Evolutionary conservation across 2,888 invertebrate species (phyloP).

Genomic region (Junonia oenone): DNA sequence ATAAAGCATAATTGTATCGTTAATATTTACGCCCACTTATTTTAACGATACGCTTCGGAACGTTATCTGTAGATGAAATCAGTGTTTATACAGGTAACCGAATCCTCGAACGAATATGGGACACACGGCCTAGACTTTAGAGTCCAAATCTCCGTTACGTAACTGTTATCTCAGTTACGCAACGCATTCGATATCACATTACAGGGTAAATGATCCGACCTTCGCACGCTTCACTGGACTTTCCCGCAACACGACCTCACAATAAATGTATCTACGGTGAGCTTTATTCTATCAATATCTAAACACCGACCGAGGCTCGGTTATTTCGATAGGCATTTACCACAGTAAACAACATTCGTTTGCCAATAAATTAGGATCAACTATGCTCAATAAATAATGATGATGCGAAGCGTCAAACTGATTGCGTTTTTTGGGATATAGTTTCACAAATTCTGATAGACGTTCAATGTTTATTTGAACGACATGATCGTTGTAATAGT

Average conservation of each 20-base stretch:
- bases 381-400: slow-evolving; percentile 3
- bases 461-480: not conserved
- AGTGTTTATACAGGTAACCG: slow-evolving; percentile 26
- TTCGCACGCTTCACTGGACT: slow-evolving; percentile 53
- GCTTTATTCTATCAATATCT: slow-evolving; percentile 15
- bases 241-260: slow-evolving; percentile 34
- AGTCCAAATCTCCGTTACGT: slow-evolving; percentile 44
- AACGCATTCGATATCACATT: slow-evolving; percentile 61
- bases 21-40: slow-evolving; percentile 6
- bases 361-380: slow-evolving; percentile 6
- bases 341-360: not conserved
- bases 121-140: slow-evolving; percentile 35
- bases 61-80: slow-evolving; percentile 43
- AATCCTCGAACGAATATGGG: slow-evolving; percentile 34
- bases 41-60: slow-evolving; percentile 51
- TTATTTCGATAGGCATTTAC: not conserved
- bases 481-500: not conserved
- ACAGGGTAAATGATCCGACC: slow-evolving; percentile 66
- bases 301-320: not conserved
- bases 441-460: not conserved
- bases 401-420: not conserved
- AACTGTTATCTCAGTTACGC: slow-evolving; percentile 53
- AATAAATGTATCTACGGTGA: slow-evolving; percentile 28
- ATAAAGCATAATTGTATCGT: not conserved
- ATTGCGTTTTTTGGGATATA: not conserved